Evolutionary conservation across 2,797 vertebrate genomes (phyloP), one percentile per base, ranked within the genome.

Genomic region (Pogoniulus pusillus): DNA sequence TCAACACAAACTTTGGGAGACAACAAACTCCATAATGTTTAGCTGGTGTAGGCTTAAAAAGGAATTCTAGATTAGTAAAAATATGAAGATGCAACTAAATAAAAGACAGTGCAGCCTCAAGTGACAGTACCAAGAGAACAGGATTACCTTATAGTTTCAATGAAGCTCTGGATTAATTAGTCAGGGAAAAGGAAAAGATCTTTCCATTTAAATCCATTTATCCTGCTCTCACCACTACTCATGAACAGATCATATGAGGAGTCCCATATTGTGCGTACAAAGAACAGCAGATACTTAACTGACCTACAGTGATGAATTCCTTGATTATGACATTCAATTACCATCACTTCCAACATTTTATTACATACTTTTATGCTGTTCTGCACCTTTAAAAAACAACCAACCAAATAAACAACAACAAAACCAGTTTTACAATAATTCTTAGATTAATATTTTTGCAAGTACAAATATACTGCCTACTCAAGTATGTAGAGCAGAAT

Each of bases 311-410:
- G 74, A 95, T 82, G 89, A 84, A 92, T 89, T 87, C 16, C n/a
- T 37, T 84, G 53, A 65, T 86, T 86, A 55, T 91, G 59, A 86
- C 94, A 95, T 74, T 85, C 22, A 76, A 76, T 95, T 94, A 78
- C n/a, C 37, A 82, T 66, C 6, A 3, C 10, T 74, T 76, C 49
- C 43, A 16, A 41, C 6, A 79, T 75, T 75, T 84, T 73, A 69
- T 78, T 89, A 55, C 11, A 19, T 10, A 34, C 4, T 53, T 58
- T 76, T 74, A 49, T 85, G 64, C 49, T 74, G 20, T 29, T 91
- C 18, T 82, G 34, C 39, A 80, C 5, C 2, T 74, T 85, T 92
- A 94, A 84, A 84, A 26, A 23, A 6, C n/a, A n/a, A n/a, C n/a
- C n/a, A 12, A 43, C n/a, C n/a, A 10, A 12, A 39, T 10, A 39